A percentile compares a stretch with the other conserved stretches of the same genome.
Conservation (phyloP, 2,888 invertebrate genomes). For the Luffia ferchaultella region DNA sequence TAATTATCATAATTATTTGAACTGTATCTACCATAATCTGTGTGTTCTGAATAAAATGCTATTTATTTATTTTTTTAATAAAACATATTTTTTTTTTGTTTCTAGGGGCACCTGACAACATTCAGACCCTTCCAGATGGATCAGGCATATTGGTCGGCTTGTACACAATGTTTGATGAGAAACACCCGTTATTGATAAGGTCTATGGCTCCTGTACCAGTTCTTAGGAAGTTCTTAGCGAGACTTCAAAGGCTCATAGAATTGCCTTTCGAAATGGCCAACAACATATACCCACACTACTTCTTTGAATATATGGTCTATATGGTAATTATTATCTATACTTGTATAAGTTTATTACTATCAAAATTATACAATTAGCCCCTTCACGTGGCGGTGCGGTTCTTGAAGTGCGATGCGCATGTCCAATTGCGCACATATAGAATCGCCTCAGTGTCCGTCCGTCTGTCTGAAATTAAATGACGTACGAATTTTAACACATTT, state of each 20-base stretch:
- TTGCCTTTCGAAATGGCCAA: constrained; percentile 71
- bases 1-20: no score
- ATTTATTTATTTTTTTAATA: no score
- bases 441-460: no score
- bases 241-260: constrained; percentile 68
- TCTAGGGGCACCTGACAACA: constrained; percentile 74
- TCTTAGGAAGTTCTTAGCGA: constrained; percentile 70
- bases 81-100: no score
- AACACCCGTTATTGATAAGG: constrained; percentile 63
- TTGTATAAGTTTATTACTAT: not conserved
- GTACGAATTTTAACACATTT: no score
- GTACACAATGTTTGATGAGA: constrained; percentile 57
- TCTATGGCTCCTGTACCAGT: constrained; percentile 69
- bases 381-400: no score
- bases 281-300: constrained; percentile 70
- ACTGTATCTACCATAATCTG: no score
- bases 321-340: constrained; percentile 40
- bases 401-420: no score
- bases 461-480: no score
- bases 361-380: no score
- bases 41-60: no score
- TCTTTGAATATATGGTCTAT: constrained; percentile 68
- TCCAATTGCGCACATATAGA: no score
- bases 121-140: constrained; percentile 59
- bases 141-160: constrained; percentile 75